A percentile compares a stretch with the other conserved stretches of the same genome.
These are phyloP conservation scores for Vireo griseus DNA, from an alignment of 2,797 vertebrate genomes.

Conservation along the genomic window DNA sequence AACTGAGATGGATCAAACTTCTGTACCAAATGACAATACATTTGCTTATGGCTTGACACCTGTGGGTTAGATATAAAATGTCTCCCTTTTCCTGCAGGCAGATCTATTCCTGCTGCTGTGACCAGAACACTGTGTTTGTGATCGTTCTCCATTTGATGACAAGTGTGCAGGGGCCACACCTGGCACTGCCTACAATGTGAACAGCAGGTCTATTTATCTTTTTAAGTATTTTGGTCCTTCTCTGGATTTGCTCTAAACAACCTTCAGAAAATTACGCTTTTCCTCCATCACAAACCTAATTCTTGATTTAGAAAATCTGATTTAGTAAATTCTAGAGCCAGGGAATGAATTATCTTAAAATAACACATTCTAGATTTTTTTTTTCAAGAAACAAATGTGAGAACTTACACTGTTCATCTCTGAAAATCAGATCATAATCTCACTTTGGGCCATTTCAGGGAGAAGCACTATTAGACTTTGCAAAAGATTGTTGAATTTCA, in stretches of 20 bases:
- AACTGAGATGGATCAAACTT: conserved; percentile 65
- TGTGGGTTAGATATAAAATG: neutral
- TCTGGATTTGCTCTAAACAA: neutral
- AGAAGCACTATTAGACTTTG: conserved; percentile 29
- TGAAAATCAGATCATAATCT: conserved; percentile 50
- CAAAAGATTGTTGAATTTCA: conserved; percentile 31
- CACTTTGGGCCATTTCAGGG: conserved; percentile 35
- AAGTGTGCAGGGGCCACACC: neutral
- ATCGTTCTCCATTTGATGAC: neutral
- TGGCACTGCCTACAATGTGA: neutral
- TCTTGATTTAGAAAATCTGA: neutral
- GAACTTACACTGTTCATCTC: neutral
- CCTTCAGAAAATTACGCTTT: neutral
- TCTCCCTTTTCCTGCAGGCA: neutral
- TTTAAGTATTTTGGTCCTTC: neutral
- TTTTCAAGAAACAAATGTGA: neutral
- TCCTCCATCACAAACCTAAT: neutral
- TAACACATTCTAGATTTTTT: neutral
- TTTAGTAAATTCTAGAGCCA: neutral
- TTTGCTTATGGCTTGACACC: conserved; percentile 53
- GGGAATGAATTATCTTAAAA: neutral
- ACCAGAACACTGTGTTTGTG: neutral
- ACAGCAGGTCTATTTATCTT: neutral
- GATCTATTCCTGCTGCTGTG: neutral
- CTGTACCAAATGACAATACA: conserved; percentile 47